These are phyloP conservation scores for Podargus strigoides DNA, from an alignment of 2,797 vertebrate genomes.

Conservation along the genomic window DNA sequence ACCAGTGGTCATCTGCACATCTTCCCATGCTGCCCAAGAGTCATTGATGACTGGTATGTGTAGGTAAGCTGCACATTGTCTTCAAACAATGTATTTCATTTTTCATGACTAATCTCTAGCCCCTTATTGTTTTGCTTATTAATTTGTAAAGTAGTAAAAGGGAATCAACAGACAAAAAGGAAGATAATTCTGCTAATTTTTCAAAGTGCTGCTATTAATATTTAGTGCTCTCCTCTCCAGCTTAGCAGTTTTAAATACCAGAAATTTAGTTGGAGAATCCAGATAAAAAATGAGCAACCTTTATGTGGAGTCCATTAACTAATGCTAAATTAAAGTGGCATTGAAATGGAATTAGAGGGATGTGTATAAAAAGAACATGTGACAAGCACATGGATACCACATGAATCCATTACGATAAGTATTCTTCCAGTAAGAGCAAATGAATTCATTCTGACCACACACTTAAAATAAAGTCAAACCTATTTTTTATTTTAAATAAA, in stretches of 20 bases:
- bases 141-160: slow-evolving; percentile 1
- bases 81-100: background rate
- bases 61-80: background rate
- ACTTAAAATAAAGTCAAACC: slow-evolving; percentile 66
- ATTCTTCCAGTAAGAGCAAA: slow-evolving; percentile 73
- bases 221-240: background rate
- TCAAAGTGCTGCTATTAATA: slow-evolving; percentile 32
- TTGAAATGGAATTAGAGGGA: slow-evolving; percentile 65
- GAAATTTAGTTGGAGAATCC: slow-evolving; percentile 41
- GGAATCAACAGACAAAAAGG: slow-evolving; percentile 26
- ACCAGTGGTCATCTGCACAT: background rate
- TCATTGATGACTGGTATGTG: background rate
- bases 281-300: slow-evolving; percentile 59
- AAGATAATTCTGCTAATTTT: slow-evolving; percentile 35
- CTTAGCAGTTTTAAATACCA: slow-evolving; percentile 40
- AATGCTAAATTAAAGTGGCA: slow-evolving; percentile 71
- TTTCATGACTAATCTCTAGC: background rate
- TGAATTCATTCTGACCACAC: slow-evolving; percentile 65
- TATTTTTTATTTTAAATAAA: slow-evolving; percentile 42
- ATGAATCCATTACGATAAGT: slow-evolving; percentile 72
- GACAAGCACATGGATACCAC: slow-evolving; percentile 64
- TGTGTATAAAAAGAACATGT: slow-evolving; percentile 64
- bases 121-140: slow-evolving; percentile 1
- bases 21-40: background rate
- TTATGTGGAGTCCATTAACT: slow-evolving; percentile 70